These are phyloP conservation scores for Tenthredo distinguenda DNA, from an alignment of 2,888 invertebrate genomes.

Conservation along the genomic window DNA sequence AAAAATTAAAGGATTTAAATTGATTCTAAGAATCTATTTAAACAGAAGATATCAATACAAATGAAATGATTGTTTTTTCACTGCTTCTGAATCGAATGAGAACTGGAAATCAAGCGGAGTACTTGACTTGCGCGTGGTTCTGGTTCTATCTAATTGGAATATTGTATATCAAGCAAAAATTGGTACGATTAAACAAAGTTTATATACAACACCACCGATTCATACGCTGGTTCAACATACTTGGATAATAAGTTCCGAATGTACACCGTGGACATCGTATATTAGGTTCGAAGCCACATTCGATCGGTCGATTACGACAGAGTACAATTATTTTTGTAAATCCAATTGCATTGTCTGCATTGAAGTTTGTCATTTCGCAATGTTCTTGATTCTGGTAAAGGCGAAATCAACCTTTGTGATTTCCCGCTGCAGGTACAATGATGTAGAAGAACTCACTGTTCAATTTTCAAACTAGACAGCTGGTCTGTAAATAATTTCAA, in stretches of 20 bases:
- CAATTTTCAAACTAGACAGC: background rate
- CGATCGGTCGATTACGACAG: slow-evolving; percentile 59
- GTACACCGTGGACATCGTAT: slow-evolving; percentile 59
- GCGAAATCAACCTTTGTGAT: slow-evolving; percentile 46
- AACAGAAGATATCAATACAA: background rate
- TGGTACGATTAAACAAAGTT: background rate
- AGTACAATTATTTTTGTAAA: slow-evolving; percentile 58
- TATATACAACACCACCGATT: background rate
- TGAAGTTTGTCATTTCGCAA: slow-evolving; percentile 59
- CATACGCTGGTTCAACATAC: slow-evolving; percentile 59
- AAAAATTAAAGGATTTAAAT: background rate
- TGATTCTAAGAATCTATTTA: background rate
- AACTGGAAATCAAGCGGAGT: background rate
- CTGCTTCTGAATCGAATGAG: background rate
- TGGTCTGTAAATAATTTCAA: slow-evolving; percentile 37
- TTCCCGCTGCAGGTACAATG: background rate
- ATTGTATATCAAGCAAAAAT: background rate
- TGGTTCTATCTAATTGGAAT: background rate
- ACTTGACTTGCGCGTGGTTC: background rate
- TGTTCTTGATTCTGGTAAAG: slow-evolving; percentile 58
- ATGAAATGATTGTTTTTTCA: background rate
- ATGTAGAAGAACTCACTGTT: background rate
- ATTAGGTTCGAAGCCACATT: slow-evolving; percentile 58
- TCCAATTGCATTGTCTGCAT: slow-evolving; percentile 59
- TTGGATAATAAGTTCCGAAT: slow-evolving; percentile 62